Conservation (phyloP, 2,113 vertebrate genomes). For the Marmota flaviventris region DNA sequence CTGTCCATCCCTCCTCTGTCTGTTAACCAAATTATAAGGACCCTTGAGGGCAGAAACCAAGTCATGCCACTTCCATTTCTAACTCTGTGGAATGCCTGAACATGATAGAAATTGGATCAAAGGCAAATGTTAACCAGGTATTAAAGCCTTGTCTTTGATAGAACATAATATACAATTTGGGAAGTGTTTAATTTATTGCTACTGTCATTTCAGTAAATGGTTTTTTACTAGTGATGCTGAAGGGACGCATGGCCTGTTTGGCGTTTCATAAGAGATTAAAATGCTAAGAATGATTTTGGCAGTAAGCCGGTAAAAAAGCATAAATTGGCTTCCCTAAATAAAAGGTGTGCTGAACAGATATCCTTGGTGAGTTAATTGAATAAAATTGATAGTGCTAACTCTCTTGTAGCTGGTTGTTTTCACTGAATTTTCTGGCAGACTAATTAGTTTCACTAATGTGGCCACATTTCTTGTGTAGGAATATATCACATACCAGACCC, state of each 20-base stretch:
- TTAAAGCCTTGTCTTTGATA: conserved; percentile 1
- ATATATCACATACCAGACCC: neutral
- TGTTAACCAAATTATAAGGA: neutral
- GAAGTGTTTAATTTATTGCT: neutral
- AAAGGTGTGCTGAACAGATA: neutral
- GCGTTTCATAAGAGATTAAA: neutral
- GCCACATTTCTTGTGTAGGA: neutral
- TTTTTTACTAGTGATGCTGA: neutral
- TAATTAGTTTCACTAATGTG: neutral
- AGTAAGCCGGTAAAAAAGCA: neutral
- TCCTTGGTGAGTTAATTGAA: neutral
- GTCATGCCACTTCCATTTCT: conserved; percentile 10
- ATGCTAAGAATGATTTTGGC: neutral
- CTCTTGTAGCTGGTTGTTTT: neutral
- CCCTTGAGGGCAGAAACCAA: neutral
- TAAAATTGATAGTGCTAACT: neutral
- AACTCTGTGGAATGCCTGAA: neutral
- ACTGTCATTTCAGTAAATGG: neutral
- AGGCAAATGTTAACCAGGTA: neutral
- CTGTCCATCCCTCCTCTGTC: neutral
- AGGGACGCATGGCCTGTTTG: neutral
- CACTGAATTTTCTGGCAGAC: neutral
- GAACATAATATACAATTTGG: neutral
- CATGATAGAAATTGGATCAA: conserved; percentile 6
- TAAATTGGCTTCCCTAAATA: conserved; percentile 3